A percentile compares a stretch with the other conserved stretches of the same genome.
phyloP scores from a whole-genome alignment of 2,888 invertebrate genomes.

The Ephialtes manifestator region DNA sequence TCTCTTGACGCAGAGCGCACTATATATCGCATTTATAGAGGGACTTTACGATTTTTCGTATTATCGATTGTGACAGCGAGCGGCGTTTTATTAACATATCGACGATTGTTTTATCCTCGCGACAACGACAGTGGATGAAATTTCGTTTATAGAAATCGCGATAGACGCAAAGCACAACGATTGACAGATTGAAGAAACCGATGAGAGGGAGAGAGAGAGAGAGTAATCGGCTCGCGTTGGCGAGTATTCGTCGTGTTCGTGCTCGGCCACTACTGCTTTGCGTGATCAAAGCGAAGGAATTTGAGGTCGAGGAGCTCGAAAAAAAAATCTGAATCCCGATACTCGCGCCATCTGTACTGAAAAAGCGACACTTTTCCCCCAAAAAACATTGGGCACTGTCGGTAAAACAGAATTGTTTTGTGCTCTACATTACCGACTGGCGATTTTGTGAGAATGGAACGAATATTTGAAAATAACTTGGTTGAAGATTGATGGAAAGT shows the following conservation, averaged over 20 bases:
- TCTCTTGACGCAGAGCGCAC: conserved; percentile 4
- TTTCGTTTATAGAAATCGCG: background rate
- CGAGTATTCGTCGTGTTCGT: conserved; percentile 27
- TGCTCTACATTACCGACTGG: background rate
- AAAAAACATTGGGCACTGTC: background rate
- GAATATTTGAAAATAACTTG: too few relatives aligned
- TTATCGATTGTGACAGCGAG: conserved; percentile 29
- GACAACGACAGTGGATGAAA: background rate
- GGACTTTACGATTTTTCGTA: conserved; percentile 35
- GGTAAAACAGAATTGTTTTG: conserved; percentile 14
- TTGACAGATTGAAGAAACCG: background rate
- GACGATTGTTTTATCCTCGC: background rate
- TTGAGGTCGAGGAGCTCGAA: conserved; percentile 60
- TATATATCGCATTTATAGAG: conserved; percentile 39
- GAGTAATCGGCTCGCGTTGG: background rate
- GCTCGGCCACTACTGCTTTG: conserved; percentile 47
- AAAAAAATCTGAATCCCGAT: background rate
- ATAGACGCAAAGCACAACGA: background rate
- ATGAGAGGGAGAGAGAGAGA: too few relatives aligned
- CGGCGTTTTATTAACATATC: conserved; percentile 17
- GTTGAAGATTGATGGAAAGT: too few relatives aligned
- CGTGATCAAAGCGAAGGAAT: conserved; percentile 56
- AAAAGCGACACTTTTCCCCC: background rate
- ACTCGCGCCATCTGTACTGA: conserved; percentile 33
- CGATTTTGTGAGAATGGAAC: too few relatives aligned